phyloP scores from a whole-genome alignment of 2,888 invertebrate genomes.

The Steinernema hermaphroditum region DNA sequence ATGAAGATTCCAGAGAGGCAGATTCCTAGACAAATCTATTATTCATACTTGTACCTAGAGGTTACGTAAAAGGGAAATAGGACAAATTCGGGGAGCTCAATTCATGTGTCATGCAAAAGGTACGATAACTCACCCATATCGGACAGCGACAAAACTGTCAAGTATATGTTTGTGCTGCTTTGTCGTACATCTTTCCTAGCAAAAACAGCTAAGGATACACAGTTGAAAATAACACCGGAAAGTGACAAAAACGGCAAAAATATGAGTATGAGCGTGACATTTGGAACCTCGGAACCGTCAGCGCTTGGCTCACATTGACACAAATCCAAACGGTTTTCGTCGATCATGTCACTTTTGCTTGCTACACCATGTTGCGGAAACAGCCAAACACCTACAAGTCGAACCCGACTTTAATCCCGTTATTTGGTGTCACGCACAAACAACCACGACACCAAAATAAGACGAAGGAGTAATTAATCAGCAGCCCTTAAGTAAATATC shows the following conservation, averaged over 20 bases:
- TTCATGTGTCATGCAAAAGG: no score
- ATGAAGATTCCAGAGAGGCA: conserved; percentile 60
- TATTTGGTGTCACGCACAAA: no score
- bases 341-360: background rate
- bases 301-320: conserved; percentile 16
- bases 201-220: conserved; percentile 9
- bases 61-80: no score
- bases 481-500: no score
- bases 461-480: no score
- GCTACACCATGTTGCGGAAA: no score
- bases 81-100: no score
- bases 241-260: conserved; percentile 17
- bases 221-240: conserved; percentile 24
- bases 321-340: background rate
- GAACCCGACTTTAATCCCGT: no score
- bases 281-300: conserved; percentile 17
- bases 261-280: conserved; percentile 21
- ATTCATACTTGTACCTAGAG: no score
- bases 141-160: conserved; percentile 11
- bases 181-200: background rate
- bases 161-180: background rate
- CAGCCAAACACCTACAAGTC: no score
- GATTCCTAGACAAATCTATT: conserved; percentile 49
- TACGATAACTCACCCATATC: conserved; percentile 5
- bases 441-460: no score